Evolutionary conservation across 1,140 invertebrate species (phyloP).

Genomic region (Drosophila tani): DNA sequence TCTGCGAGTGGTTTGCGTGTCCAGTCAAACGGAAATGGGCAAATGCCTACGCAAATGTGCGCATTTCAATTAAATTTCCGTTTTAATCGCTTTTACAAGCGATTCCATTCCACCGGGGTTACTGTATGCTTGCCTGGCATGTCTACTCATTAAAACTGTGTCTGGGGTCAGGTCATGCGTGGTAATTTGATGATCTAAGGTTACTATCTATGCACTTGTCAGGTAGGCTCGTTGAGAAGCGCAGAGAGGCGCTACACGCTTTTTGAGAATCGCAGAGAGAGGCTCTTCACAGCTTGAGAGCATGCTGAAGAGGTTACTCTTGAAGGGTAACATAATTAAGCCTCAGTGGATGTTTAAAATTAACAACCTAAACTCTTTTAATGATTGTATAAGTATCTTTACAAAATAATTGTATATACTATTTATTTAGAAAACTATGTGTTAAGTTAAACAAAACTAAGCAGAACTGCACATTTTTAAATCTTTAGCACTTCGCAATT

Average conservation of each 20-base stretch:
- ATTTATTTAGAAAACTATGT: background rate
- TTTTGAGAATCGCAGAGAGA: conserved; percentile 12
- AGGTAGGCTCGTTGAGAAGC: conserved; percentile 8
- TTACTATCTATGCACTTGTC: background rate
- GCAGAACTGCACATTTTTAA: background rate
- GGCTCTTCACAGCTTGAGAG: background rate
- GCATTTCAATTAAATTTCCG: conserved; percentile 78
- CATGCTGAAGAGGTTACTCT: background rate
- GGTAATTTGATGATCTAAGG: conserved; percentile 46
- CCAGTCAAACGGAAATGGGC: conserved; percentile 49
- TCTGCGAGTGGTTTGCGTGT: conserved; percentile 47
- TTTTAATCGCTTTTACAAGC: conserved; percentile 77
- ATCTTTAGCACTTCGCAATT: background rate
- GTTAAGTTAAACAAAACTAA: background rate
- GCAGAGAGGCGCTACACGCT: background rate
- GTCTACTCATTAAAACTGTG: conserved; percentile 43
- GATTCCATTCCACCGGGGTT: conserved; percentile 17
- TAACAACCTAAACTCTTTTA: background rate
- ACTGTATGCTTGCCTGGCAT: background rate
- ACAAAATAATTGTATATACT: background rate
- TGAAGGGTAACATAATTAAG: background rate
- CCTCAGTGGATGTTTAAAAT: background rate
- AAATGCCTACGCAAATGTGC: conserved; percentile 72
- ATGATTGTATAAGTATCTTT: background rate
- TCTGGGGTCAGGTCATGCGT: conserved; percentile 43